Percentiles rank a stretch among this genome's conserved stretches.
phyloP scores from a whole-genome alignment of 1,140 invertebrate species.

The Stegodyphus mimosarum region DNA sequence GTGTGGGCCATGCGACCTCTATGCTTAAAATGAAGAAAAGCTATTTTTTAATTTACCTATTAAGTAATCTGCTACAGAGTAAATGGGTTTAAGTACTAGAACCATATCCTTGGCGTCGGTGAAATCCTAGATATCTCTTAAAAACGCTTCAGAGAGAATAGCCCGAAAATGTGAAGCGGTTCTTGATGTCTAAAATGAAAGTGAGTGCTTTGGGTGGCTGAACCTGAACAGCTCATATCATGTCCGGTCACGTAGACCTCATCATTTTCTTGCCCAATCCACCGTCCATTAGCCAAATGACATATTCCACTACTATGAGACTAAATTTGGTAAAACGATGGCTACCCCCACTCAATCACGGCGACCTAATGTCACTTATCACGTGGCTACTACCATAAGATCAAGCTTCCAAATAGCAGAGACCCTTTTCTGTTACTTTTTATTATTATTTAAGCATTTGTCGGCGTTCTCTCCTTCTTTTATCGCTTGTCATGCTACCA shows the following conservation, averaged over 20 bases:
- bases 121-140: too few species aligned
- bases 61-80: too few species aligned
- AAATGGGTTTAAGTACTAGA: too few species aligned
- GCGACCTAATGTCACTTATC: slow-evolving; percentile 49
- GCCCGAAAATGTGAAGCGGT: too few species aligned
- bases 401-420: background rate
- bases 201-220: slow-evolving; percentile 12
- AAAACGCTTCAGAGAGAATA: too few species aligned
- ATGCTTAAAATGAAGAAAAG: too few species aligned
- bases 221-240: slow-evolving; percentile 31
- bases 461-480: slow-evolving; percentile 9
- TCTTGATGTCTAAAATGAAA: too few species aligned
- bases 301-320: slow-evolving; percentile 56
- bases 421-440: slow-evolving; percentile 4
- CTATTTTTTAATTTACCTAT: too few species aligned
- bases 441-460: slow-evolving; percentile 41
- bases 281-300: slow-evolving; percentile 56
- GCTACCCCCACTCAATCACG: slow-evolving; percentile 51
- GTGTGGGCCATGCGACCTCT: too few species aligned
- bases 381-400: slow-evolving; percentile 20
- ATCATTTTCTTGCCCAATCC: slow-evolving; percentile 55
- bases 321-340: slow-evolving; percentile 55
- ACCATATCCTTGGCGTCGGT: too few species aligned
- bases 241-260: slow-evolving; percentile 47
- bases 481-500: slow-evolving; percentile 25